Evolutionary conservation across 2,888 invertebrate genomes (phyloP).

Genomic region (Diaprepes abbreviatus): DNA sequence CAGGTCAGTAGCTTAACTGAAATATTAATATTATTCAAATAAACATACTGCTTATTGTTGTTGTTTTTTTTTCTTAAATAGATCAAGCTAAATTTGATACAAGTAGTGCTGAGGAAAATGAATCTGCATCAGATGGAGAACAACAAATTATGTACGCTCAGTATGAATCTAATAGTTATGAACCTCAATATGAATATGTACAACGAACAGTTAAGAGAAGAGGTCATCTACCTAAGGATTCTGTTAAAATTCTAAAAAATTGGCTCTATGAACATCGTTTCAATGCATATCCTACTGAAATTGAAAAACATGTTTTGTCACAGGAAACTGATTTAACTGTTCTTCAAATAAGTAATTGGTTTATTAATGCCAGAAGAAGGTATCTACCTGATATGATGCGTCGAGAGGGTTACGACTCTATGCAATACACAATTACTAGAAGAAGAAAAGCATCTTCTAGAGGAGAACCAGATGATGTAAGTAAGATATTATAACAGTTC

Average conservation of each 20-base stretch:
- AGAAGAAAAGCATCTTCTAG: conserved; percentile 59
- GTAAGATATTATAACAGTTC: too few relatives aligned
- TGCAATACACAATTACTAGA: conserved; percentile 66
- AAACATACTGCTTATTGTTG: too few relatives aligned
- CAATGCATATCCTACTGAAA: conserved; percentile 67
- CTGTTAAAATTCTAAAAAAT: conserved; percentile 65
- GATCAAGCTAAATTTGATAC: conserved; percentile 57
- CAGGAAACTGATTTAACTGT: conserved; percentile 66
- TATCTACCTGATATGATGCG: conserved; percentile 67
- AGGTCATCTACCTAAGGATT: conserved; percentile 66
- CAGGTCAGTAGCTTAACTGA: conserved; percentile 49
- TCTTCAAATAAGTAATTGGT: conserved; percentile 67
- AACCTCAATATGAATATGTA: conserved; percentile 51
- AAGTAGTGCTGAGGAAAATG: conserved; percentile 61
- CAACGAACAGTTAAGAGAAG: conserved; percentile 60
- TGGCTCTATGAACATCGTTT: conserved; percentile 67
- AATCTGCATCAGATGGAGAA: conserved; percentile 59
- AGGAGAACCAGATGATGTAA: conserved; percentile 34
- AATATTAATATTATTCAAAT: too few relatives aligned
- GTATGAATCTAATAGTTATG: conserved; percentile 37
- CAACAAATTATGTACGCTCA: conserved; percentile 57
- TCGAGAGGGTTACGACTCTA: conserved; percentile 66
- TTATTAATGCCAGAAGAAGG: conserved; percentile 65
- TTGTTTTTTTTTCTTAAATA: conserved; percentile 28
- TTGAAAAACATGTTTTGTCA: conserved; percentile 66